Evolutionary conservation across 2,113 vertebrate species (phyloP).

Genomic region (Etheostoma spectabile): DNA sequence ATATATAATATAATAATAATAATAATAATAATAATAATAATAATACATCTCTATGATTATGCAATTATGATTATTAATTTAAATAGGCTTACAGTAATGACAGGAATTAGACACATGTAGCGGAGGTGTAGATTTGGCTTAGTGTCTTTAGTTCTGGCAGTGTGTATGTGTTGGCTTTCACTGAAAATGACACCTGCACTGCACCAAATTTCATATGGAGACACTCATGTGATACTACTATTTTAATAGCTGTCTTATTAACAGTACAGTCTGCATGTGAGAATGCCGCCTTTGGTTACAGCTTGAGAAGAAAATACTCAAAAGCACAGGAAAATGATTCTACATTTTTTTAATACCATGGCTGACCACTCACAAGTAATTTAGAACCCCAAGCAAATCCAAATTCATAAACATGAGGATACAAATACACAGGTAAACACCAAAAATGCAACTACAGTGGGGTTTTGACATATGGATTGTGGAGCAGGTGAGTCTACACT

Average conservation of each 20-base stretch:
- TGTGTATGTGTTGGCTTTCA: conserved; percentile 14
- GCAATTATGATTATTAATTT: neutral
- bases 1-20: too few species aligned
- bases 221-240: neutral
- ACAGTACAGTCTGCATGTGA: conserved; percentile 10
- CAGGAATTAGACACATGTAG: conserved; percentile 9
- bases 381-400: neutral
- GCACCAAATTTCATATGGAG: conserved; percentile 12
- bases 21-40: too few species aligned
- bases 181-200: conserved; percentile 7
- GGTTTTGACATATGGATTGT: neutral
- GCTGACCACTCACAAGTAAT: neutral
- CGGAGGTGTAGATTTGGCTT: conserved; percentile 28
- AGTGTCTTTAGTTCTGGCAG: conserved; percentile 21
- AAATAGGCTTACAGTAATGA: neutral
- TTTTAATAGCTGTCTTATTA: conserved; percentile 18
- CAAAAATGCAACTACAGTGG: neutral
- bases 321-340: neutral
- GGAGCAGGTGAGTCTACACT: neutral
- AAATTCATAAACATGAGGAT: neutral
- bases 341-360: neutral
- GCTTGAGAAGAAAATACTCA: neutral
- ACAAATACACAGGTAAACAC: neutral
- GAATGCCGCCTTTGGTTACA: neutral
- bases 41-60: neutral